Evolutionary conservation across 53 echinoderm and acorn worm species (phyloP), one percentile per base, ranked within the genome.

Genomic region (Holothuria leucospilota): DNA sequence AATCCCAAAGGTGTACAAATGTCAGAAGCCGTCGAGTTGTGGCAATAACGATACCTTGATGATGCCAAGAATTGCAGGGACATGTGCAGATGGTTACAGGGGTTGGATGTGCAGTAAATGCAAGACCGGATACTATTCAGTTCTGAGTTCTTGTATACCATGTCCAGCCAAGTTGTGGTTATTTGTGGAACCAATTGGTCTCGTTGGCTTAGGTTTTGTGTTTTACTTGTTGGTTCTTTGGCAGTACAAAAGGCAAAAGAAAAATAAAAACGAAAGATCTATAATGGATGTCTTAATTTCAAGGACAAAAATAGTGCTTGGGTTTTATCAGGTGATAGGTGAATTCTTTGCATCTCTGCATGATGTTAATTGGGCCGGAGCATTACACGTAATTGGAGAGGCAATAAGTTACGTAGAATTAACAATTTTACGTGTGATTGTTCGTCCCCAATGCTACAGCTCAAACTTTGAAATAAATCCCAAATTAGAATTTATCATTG

Each of bases 1-100:
- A 25, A 75, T 75, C 20, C 75, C 75, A 52, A 75, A 75, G 75
- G 51, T 75, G 3, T 49, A 75, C 75, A 75, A 75, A 75, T 75
- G 75, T 75, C 75, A 49, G 20, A 46, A 39, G n/a, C 20, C 75
- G 25, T 23, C 46, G 14, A 75, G 75, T 75, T 75, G 75, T 51
- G 4, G 15, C 8, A 75, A 75, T 23, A 75, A 25, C 21, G 38
- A 49, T 7, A 75, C 26, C 24, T 24, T 16, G 12, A 23, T 26
- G 24, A 51, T 13, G 49, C 15, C 8, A 13, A 10, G 51, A 11
- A 75, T 75, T 51, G 71, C 46, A 66, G 71, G 71, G 41, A 15
- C 14, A 21, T 78, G 78, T 51, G 29, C 15, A 20, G 78, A 16
- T 26, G 81, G 81, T 18, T 81, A 81, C n/a, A 81, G 26, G 8